Base-by-base conservation (phyloP, 2,888 invertebrate species). In the Notodonta ziczac region DNA sequence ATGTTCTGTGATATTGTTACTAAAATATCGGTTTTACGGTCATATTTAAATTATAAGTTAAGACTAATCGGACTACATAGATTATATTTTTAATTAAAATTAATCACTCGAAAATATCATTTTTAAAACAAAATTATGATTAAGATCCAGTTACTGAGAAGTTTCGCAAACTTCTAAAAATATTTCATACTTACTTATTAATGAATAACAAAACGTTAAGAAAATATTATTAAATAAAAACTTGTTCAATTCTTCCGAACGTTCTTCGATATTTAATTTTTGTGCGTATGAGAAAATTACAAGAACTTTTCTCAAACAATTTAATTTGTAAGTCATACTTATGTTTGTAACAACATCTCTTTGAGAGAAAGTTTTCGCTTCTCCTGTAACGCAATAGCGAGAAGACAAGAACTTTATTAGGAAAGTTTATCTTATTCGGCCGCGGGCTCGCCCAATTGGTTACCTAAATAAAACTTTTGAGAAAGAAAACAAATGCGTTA, bases 391-490 rank as follows among this genome's bases (percentile, higher is more conserved):
- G 59, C 54, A 63, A 63, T 61, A 62, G 59, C 66, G 56, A 57
- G 62, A 60, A 72, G 70, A 71, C 73, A 73, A 70, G 68, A 76
- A 77, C 74, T 80, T 76, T 81, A 77, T 78, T 73, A 72, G 64
- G 58, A 69, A 81, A 82, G 76, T 80, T 81, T 76, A 72, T 79
- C 64, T 73, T 73, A 69, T 73, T 70, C 66, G 62, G 63, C 66
- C 59, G 66, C 40, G 67, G 64, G 71, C 70, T 72, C 67, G 67
- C 68, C 60, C 72, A 77, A 77, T 75, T 70, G 73, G 66, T 73
- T 78, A 73, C 74, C 72, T 73, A 77, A 77, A 77, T 72, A 77
- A 80, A 80, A 72, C 76, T 72, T 71, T 58, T 64, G 59, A 65
- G 66, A 64, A 67, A 63, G 66, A 73, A 76, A 74, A 73, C 65